A percentile compares a stretch with the other conserved stretches of the same genome.
phyloP scores from a whole-genome alignment of 2,113 vertebrate genomes.

The Zapus hudsonius region DNA sequence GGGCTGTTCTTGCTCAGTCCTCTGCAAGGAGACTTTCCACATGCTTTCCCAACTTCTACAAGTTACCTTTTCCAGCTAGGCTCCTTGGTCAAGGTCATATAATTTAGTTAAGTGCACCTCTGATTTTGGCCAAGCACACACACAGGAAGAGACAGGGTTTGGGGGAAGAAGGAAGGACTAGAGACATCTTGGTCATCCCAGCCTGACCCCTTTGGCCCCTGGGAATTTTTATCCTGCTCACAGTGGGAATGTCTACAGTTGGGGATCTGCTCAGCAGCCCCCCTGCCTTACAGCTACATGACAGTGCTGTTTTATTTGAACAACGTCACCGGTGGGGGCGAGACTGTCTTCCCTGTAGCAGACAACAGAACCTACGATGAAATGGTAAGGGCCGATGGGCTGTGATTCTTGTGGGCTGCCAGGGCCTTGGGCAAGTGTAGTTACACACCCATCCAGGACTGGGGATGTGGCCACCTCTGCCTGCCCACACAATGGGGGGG shows the following conservation, averaged over 20 bases:
- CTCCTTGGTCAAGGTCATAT: background rate
- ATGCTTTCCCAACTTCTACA: background rate
- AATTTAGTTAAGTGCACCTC: background rate
- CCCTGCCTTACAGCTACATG: slow-evolving; percentile 90
- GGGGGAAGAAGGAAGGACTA: background rate
- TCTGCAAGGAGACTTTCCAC: background rate
- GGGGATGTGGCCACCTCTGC: background rate
- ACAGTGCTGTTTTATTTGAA: slow-evolving; percentile 95
- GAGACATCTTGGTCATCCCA: background rate
- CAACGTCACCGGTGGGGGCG: slow-evolving; percentile 93
- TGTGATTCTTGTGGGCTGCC: background rate
- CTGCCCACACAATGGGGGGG: background rate
- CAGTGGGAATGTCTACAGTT: background rate
- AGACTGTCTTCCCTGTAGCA: slow-evolving; percentile 95
- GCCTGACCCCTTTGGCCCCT: background rate
- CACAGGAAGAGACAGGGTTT: background rate
- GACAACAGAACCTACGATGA: slow-evolving; percentile 97
- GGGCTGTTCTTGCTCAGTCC: background rate
- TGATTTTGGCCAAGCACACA: background rate
- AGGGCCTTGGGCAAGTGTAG: slow-evolving; percentile 5
- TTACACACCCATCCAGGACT: background rate
- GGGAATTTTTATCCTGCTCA: slow-evolving; percentile 44
- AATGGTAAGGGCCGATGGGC: slow-evolving; percentile 85
- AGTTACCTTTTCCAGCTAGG: background rate
- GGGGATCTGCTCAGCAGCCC: slow-evolving; percentile 43